phyloP scores from a whole-genome alignment of 2,113 vertebrate genomes.

The Oceanodroma tethys region DNA sequence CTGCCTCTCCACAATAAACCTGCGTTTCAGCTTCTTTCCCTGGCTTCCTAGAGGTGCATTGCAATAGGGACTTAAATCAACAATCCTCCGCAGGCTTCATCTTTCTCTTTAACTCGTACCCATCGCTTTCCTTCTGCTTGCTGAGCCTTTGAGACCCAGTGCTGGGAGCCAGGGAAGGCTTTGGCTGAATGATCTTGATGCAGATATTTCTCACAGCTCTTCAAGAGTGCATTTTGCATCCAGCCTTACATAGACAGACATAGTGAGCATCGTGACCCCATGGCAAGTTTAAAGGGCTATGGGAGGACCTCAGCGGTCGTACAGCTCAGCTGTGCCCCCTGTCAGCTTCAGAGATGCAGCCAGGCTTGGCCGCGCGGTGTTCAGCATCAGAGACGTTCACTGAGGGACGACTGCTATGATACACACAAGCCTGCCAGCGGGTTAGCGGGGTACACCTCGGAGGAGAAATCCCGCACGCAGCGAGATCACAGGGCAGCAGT shows the following conservation, averaged over 20 bases:
- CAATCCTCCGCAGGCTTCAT: not conserved
- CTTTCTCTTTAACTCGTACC: not conserved
- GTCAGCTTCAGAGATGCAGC: not conserved
- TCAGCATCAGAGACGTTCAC: rapidly evolving
- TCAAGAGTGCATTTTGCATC: not conserved
- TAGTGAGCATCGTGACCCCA: rapidly evolving
- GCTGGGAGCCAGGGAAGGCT: not conserved
- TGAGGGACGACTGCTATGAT: not conserved
- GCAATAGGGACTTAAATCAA: not conserved
- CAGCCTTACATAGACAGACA: not conserved
- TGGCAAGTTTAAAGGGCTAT: rapidly evolving
- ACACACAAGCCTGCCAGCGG: not conserved
- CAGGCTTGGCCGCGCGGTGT: not conserved
- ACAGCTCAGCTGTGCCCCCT: not conserved
- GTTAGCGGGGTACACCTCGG: rapidly evolving
- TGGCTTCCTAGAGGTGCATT: not conserved
- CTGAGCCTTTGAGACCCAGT: not conserved
- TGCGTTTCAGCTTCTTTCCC: not conserved
- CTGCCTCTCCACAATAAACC: not conserved
- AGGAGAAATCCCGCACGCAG: rapidly evolving
- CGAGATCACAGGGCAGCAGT: not conserved
- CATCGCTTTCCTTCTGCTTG: not conserved
- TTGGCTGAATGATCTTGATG: not conserved
- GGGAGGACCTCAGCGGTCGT: not conserved
- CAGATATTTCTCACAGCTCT: not conserved